Conservation (phyloP, 2,797 vertebrate genomes). For the Valencia hispanica region DNA sequence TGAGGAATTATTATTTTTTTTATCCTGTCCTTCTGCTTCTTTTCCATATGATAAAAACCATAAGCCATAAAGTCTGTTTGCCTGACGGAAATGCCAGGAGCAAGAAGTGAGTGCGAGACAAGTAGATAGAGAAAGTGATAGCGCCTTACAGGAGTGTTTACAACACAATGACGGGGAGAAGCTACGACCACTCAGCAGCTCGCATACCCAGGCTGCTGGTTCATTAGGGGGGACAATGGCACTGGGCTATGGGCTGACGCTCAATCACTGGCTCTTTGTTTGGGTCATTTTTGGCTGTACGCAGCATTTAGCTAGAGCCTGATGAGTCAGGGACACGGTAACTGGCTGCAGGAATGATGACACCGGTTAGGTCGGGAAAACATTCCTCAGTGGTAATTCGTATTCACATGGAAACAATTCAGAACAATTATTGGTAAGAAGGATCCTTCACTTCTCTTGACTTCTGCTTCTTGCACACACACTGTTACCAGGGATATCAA, state of each 20-base stretch:
- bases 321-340: slow-evolving; percentile 46
- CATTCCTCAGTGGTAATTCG: slow-evolving; percentile 3
- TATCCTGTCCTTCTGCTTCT: background rate
- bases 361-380: slow-evolving; percentile 17
- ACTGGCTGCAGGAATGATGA: slow-evolving; percentile 21
- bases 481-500: slow-evolving; percentile 7
- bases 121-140: slow-evolving; percentile 32
- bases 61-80: background rate
- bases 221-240: slow-evolving; percentile 58
- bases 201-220: slow-evolving; percentile 38
- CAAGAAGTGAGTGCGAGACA: background rate
- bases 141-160: slow-evolving; percentile 41
- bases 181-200: slow-evolving; percentile 60
- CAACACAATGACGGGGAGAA: slow-evolving; percentile 23
- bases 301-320: slow-evolving; percentile 33
- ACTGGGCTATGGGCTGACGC: slow-evolving; percentile 9
- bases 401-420: slow-evolving; percentile 1
- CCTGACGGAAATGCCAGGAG: slow-evolving; percentile 3
- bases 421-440: background rate
- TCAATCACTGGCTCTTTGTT: slow-evolving; percentile 66
- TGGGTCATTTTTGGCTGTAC: slow-evolving; percentile 19
- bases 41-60: background rate
- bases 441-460: background rate
- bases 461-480: slow-evolving; percentile 4
- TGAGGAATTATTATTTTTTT: no score